phyloP scores from a whole-genome alignment of 2,113 vertebrate genomes.

The Chaenogobius annularis region DNA sequence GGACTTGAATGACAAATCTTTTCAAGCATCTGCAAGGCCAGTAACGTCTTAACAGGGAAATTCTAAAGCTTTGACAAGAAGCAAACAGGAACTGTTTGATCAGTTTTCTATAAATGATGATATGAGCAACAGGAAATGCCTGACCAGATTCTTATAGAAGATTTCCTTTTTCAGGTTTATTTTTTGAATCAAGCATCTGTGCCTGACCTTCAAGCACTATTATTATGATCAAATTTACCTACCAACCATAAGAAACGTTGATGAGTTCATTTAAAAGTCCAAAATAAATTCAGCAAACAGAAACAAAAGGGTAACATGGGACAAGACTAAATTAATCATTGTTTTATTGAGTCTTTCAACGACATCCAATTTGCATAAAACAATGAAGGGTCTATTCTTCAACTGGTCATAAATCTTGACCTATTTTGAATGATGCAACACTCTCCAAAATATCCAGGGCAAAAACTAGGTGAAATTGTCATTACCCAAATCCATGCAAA shows the following conservation, averaged over 20 bases:
- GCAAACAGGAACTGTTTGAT: neutral
- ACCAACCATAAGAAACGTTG: too few species aligned
- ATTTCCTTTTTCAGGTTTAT: neutral
- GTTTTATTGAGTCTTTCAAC: neutral
- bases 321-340: neutral
- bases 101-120: neutral
- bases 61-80: slow-evolving; percentile 16
- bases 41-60: slow-evolving; percentile 26
- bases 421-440: slow-evolving; percentile 36
- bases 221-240: too few species aligned
- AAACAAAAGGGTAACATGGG: neutral
- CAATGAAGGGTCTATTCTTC: neutral
- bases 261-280: neutral
- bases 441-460: slow-evolving; percentile 16
- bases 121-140: neutral
- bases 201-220: too few species aligned
- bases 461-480: slow-evolving; percentile 41
- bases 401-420: neutral
- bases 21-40: neutral
- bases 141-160: neutral
- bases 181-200: too few species aligned
- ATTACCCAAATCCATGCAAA: slow-evolving; percentile 33
- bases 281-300: neutral
- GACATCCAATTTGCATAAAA: neutral
- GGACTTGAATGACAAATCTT: slow-evolving; percentile 43